Base-by-base conservation (phyloP, 2,797 vertebrate genomes). In the Peromyscus aztecus region DNA sequence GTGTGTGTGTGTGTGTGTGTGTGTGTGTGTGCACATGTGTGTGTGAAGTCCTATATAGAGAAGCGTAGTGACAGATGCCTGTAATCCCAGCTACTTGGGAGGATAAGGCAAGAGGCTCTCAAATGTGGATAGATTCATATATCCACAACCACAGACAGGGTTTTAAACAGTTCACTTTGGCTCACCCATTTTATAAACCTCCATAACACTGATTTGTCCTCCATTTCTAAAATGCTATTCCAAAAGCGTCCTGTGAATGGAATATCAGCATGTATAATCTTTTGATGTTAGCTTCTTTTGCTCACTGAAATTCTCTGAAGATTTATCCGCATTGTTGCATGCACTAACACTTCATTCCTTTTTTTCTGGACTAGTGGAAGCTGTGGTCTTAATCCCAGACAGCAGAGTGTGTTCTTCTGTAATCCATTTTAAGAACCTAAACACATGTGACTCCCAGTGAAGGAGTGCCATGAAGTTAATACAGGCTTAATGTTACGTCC, bases 381-480 rank as follows among this genome's bases (percentile, higher is more conserved):
- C 34, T 59, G 43, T 24, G 52, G 34, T 37, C 46, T n/a, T 81
- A 43, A 59, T 23, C 16, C n/a, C 37, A 93, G 73, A 81, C 24
- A 57, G 61, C n/a, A 40, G 31, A 80, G 31, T 5, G 3, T 40
- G 12, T 43, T 75, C 23, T 43, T 31, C 84, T 40, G 57, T 8
- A 75, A 19, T 16, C 69, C 19, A 61, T 40, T 92, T 73, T 61
- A 91, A 87, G 65, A 97, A 87, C 34, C 83, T 75, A 90, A 43
- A 71, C n/a, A 16, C 8, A n/a, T 69, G 37, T 52, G 27, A 75
- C 69, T 71, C 57, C 73, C 34, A 52, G 9, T 82, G n/a, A 76
- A 69, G 65, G 10, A 29, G 13, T 31, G n/a, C 49, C 46, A 49
- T 76, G 63, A 83, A 86, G 57, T 75, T 17, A 61, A 55, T 9